Conservation (phyloP, 2,888 invertebrate genomes). For the Zhuqinia jingwanae region DNA sequence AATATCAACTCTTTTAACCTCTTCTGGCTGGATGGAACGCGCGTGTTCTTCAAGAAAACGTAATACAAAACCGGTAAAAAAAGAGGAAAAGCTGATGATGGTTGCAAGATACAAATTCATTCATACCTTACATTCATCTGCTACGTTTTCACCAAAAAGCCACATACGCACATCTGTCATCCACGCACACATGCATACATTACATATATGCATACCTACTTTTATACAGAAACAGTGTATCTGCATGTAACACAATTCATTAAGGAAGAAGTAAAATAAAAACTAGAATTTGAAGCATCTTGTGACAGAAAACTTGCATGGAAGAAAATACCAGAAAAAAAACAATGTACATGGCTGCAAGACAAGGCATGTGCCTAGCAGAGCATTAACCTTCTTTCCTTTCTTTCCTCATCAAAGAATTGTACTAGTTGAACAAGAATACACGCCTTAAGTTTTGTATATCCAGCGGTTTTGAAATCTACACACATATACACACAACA, state of each 20-base stretch:
- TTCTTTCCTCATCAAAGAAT: neutral
- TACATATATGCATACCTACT: neutral
- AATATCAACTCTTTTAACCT: no score
- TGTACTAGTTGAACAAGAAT: neutral
- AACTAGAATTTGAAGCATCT: neutral
- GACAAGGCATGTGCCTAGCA: constrained; percentile 43
- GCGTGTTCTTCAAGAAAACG: constrained; percentile 3
- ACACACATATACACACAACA: no score
- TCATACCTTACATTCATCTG: constrained; percentile 62
- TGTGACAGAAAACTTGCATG: constrained; percentile 16
- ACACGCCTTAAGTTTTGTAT: no score
- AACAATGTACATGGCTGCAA: no score
- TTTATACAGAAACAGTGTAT: no score
- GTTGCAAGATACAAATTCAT: no score
- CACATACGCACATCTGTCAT: constrained; percentile 57
- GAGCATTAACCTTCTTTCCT: constrained; percentile 24
- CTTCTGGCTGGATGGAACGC: constrained; percentile 3
- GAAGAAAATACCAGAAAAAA: no score
- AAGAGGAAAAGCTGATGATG: constrained; percentile 32
- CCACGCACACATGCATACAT: neutral
- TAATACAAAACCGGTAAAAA: constrained; percentile 5
- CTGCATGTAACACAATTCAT: neutral
- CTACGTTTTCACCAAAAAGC: constrained; percentile 9
- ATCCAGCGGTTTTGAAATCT: constrained; percentile 27
- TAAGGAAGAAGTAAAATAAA: neutral